These are phyloP conservation scores for Taeniopygia guttata DNA, from an alignment of 2,797 vertebrate species.

Conservation along the genomic window DNA sequence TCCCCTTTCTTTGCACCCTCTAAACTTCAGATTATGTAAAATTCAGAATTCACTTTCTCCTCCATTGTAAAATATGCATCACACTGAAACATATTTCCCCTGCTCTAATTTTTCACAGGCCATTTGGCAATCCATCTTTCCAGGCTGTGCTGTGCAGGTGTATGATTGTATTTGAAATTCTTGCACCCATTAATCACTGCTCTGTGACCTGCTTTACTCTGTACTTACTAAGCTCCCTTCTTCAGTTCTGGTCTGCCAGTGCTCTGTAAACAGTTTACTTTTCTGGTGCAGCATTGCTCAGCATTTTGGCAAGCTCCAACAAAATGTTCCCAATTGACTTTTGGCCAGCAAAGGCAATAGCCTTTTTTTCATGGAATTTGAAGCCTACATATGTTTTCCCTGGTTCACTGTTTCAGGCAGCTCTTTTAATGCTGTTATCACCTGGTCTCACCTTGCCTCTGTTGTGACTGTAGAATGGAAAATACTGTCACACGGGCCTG, in stretches of 20 bases:
- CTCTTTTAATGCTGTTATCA: conserved; percentile 5
- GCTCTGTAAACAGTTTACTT: conserved; percentile 47
- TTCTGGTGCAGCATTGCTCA: conserved; percentile 15
- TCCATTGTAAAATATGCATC: conserved; percentile 11
- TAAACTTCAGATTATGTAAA: not conserved
- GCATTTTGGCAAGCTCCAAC: conserved; percentile 11
- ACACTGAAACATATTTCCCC: not conserved
- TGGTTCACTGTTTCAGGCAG: not conserved
- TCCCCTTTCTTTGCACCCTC: rapidly evolving
- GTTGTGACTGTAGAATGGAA: not conserved
- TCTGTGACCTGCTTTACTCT: conserved; percentile 33
- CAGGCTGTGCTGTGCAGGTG: conserved; percentile 9
- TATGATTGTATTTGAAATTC: conserved; percentile 58
- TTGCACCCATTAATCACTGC: conserved; percentile 62
- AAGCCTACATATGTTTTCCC: not conserved
- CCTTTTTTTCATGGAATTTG: not conserved
- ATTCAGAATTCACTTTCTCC: conserved; percentile 22
- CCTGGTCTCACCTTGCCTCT: not conserved
- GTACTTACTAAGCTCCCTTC: not conserved
- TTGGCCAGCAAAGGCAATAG: not conserved
- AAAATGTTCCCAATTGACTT: not conserved
- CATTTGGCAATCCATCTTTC: conserved; percentile 44
- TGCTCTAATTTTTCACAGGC: conserved; percentile 33
- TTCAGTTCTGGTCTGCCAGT: not conserved
- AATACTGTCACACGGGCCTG: not conserved